These are phyloP conservation scores for Synanthedon formicaeformis DNA, from an alignment of 2,888 invertebrate genomes.

Conservation along the genomic window DNA sequence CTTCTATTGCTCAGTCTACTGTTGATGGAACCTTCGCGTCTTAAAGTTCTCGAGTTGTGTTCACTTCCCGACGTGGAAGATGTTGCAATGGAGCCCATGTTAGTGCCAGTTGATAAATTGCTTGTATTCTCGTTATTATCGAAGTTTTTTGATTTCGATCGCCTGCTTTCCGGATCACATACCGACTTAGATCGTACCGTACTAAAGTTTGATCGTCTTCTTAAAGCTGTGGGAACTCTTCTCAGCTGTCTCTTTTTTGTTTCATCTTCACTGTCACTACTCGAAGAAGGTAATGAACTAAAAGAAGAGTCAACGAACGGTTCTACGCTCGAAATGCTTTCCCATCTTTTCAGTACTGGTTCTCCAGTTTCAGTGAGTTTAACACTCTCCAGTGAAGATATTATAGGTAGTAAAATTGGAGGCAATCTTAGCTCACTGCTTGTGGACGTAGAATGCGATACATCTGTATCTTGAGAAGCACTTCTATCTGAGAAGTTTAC, in stretches of 20 bases:
- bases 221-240: constrained; percentile 48
- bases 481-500: constrained; percentile 67
- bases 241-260: constrained; percentile 42
- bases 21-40: constrained; percentile 50
- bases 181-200: constrained; percentile 60
- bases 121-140: constrained; percentile 57
- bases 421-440: constrained; percentile 75
- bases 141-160: constrained; percentile 35
- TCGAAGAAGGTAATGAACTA: constrained; percentile 68
- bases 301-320: constrained; percentile 78
- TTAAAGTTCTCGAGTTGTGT: constrained; percentile 43
- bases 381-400: constrained; percentile 72
- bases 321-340: constrained; percentile 78
- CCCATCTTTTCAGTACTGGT: constrained; percentile 64
- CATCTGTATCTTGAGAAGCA: constrained; percentile 73
- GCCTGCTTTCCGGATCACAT: constrained; percentile 58
- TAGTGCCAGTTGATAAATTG: constrained; percentile 55
- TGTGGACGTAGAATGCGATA: constrained; percentile 71
- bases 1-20: constrained; percentile 47
- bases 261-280: constrained; percentile 62
- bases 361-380: constrained; percentile 48
- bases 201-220: constrained; percentile 50
- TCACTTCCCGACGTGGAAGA: constrained; percentile 64
- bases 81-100: constrained; percentile 50
- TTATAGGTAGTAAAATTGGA: constrained; percentile 78